Evolutionary conservation across 2,888 invertebrate species (phyloP).

Genomic region (Diarsia brunnea): DNA sequence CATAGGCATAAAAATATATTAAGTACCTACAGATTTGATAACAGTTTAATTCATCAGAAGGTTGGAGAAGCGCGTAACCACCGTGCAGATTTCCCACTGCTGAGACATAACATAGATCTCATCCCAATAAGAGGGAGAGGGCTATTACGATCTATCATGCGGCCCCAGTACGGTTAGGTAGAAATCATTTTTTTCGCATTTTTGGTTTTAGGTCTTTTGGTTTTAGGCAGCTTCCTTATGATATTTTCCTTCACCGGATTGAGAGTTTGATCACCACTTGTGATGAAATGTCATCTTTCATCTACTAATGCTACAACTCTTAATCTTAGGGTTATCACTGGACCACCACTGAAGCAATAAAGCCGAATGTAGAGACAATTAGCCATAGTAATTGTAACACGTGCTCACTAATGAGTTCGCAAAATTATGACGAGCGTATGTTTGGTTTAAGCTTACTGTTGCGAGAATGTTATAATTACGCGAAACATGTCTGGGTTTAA

Average conservation of each 20-base stretch:
- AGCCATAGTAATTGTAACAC: constrained; percentile 11
- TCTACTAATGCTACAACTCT: background rate
- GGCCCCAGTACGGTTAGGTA: background rate
- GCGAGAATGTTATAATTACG: constrained; percentile 10
- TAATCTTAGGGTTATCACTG: background rate
- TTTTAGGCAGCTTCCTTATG: background rate
- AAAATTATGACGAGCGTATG: constrained; percentile 21
- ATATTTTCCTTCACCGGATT: background rate
- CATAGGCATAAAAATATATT: constrained; percentile 16
- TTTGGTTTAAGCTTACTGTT: background rate
- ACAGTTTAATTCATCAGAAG: constrained; percentile 11
- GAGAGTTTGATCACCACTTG: background rate
- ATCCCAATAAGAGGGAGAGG: background rate
- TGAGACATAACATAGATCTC: background rate
- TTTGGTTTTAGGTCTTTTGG: background rate
- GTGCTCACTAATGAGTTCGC: constrained; percentile 23
- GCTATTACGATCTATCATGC: background rate
- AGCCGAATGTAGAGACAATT: background rate
- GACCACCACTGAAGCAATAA: background rate
- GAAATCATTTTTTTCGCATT: background rate
- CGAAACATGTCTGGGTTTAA: background rate
- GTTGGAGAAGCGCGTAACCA: background rate
- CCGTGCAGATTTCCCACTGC: background rate
- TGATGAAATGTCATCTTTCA: background rate
- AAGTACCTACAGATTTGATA: constrained; percentile 37